Evolutionary conservation across 2,888 invertebrate genomes (phyloP).

Genomic region (Scotopteryx bipunctaria): DNA sequence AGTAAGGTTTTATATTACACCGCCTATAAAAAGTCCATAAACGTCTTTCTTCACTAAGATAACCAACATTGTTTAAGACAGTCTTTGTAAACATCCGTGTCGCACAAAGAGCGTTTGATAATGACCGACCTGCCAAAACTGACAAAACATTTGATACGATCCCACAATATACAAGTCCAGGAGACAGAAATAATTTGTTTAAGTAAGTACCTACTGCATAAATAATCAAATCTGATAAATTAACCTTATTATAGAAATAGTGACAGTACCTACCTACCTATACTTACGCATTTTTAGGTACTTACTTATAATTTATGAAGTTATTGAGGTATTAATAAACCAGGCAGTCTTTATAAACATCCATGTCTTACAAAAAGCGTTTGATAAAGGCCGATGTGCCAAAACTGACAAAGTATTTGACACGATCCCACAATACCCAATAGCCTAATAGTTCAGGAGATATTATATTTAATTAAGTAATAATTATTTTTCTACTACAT

Average conservation of each 20-base stretch:
- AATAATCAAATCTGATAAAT: too few species aligned
- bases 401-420: constrained; percentile 33
- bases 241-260: too few species aligned
- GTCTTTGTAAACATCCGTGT: constrained; percentile 32
- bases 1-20: neutral
- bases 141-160: constrained; percentile 30
- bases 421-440: constrained; percentile 10
- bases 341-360: constrained; percentile 27
- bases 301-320: too few species aligned
- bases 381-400: constrained; percentile 34
- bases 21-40: constrained; percentile 1
- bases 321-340: too few species aligned
- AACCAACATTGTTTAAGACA: constrained; percentile 28
- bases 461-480: too few species aligned
- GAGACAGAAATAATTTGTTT: too few species aligned
- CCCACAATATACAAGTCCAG: neutral
- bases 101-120: constrained; percentile 31
- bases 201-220: too few species aligned
- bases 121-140: constrained; percentile 35
- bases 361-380: constrained; percentile 31
- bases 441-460: too few species aligned
- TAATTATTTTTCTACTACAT: too few species aligned
- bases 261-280: too few species aligned
- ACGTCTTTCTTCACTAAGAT: constrained; percentile 16
- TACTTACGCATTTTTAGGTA: too few species aligned